Base-by-base conservation (phyloP, 2,113 vertebrate genomes). In the Cariama cristata region DNA sequence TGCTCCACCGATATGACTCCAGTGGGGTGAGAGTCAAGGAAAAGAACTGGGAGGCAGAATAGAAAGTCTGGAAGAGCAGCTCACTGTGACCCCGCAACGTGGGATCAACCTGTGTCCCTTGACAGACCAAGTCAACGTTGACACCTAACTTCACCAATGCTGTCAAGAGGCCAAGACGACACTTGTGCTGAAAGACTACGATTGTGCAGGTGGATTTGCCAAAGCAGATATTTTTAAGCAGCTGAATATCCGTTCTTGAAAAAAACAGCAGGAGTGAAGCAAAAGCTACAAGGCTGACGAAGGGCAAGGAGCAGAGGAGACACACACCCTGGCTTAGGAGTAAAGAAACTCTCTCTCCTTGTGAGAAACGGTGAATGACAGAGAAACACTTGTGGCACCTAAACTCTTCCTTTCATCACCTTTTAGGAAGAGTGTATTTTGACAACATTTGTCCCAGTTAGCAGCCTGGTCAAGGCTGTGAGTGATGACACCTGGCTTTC, bases 1-100 rank as follows among this genome's bases (percentile, higher is more conserved):
- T 73, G 19, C n/a, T 77, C 35, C 17, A 15, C 49, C 71, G 8
- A 14, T 7, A 6, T 5, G 5, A 92, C 27, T 45, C 67, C 71
- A 53, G 35, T 1, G 19, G 26, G n/a, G n/a, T 35, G 27, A 60
- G 18, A 92, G 12, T 12, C 7, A 5, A 73, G 49, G 17, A 8
- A 76, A 76, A 84, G 13, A 13, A 44, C 4, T 52, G 49, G 71
- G 44, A 77, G 59, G 63, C 20, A 81, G 50, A 47, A 32, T 5
- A 45, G 63, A 8, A 49, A 22, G 63, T 32, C 24, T 73, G 76
- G 53, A 67, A 59, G 55, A 68, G 56, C 26, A 92, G 30, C n/a
- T 94, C 33, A 28, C 3, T 0, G 0, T 38, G 35, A 33, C 13
- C 14, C 18, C 42, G 6, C 16, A 21, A 0, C 1, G 0, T 35